Conservation (phyloP, 2,113 vertebrate genomes). For the Periophthalmodon schlosseri region DNA sequence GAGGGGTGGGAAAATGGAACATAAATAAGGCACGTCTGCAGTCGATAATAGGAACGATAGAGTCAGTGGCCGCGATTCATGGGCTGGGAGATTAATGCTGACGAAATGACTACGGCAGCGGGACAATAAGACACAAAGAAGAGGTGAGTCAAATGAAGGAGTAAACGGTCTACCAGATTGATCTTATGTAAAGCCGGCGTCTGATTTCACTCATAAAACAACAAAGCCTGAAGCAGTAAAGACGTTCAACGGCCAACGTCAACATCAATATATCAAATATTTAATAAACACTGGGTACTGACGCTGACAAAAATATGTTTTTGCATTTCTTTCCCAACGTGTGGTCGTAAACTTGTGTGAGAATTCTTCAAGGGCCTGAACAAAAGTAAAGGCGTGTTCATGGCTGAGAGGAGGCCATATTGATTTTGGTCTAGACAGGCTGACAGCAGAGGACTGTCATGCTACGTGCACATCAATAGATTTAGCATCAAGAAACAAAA, state of each 20-base stretch:
- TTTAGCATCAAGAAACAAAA: constrained; percentile 7
- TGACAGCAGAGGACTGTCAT: constrained; percentile 5
- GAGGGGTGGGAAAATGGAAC: constrained; percentile 58
- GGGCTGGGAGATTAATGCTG: constrained; percentile 70
- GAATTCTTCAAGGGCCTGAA: not conserved
- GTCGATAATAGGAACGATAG: constrained; percentile 68
- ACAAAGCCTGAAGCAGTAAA: no score
- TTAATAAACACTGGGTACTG: not conserved
- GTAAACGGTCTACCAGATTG: constrained; percentile 1
- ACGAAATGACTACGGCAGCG: constrained; percentile 45
- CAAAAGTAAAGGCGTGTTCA: not conserved
- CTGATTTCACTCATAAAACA: not conserved
- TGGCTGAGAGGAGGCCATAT: not conserved
- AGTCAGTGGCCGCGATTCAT: constrained; percentile 70
- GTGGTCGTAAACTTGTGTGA: not conserved
- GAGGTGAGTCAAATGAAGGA: not conserved
- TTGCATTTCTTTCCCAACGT: not conserved
- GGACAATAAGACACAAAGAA: constrained; percentile 52
- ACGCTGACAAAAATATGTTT: not conserved
- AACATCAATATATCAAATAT: not conserved
- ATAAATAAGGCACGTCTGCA: constrained; percentile 67
- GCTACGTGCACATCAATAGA: constrained; percentile 15
- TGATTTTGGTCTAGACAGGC: not conserved
- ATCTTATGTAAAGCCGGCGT: not conserved
- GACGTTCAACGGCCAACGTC: not conserved